These are phyloP conservation scores for Rhinolophus ferrumequinum DNA, from an alignment of 2,113 vertebrate species.

Conservation along the genomic window DNA sequence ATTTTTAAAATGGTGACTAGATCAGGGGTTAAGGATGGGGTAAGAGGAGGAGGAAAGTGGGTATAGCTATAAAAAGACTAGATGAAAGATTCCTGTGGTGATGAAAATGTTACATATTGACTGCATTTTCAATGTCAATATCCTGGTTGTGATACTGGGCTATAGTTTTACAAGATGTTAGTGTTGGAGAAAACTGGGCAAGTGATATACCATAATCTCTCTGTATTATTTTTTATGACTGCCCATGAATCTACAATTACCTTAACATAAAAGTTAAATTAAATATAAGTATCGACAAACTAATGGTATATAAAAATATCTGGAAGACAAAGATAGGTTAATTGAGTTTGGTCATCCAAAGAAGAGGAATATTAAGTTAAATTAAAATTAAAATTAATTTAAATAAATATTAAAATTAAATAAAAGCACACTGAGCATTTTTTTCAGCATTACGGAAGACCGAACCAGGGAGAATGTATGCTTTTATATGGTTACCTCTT, in stretches of 20 bases:
- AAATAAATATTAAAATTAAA: background rate
- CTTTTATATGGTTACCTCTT: background rate
- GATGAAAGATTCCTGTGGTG: background rate
- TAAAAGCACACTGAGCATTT: background rate
- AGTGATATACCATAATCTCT: background rate
- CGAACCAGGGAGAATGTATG: background rate
- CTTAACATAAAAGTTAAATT: background rate
- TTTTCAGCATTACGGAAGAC: background rate
- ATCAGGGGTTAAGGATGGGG: background rate
- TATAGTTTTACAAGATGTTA: background rate
- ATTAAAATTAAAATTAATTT: no score
- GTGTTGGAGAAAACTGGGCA: background rate
- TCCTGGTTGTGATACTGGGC: background rate
- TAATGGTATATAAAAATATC: background rate
- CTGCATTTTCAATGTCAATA: background rate
- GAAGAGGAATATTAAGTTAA: background rate
- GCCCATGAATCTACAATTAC: background rate
- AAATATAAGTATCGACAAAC: background rate
- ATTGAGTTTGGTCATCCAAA: background rate
- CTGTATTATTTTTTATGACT: background rate
- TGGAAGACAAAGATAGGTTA: background rate
- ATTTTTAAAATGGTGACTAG: background rate
- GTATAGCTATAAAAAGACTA: background rate
- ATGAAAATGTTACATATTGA: background rate
- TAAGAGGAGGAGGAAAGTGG: background rate